Conservation (phyloP, 1,140 invertebrate genomes). For the Amyelois transitella region DNA sequence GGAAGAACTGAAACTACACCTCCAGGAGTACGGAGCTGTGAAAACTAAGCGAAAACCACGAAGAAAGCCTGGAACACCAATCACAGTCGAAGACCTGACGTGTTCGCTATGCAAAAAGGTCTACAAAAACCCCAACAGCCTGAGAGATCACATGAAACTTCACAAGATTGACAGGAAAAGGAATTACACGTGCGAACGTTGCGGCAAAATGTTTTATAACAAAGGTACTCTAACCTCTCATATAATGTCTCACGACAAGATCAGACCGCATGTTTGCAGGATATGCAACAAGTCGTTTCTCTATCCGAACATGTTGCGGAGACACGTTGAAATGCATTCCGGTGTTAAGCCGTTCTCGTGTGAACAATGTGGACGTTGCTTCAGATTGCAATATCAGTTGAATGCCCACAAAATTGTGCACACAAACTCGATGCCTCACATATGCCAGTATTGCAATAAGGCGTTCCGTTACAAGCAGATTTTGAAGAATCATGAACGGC, state of each 20-base stretch:
- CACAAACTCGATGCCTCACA: conserved; percentile 88
- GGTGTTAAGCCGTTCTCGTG: conserved; percentile 84
- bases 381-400: conserved; percentile 73
- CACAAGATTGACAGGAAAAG: conserved; percentile 44
- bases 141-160: conserved; percentile 41
- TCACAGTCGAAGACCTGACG: conserved; percentile 35
- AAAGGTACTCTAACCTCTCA: conserved; percentile 47
- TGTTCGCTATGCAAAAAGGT: conserved; percentile 48
- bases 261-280: conserved; percentile 43
- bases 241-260: conserved; percentile 46
- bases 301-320: conserved; percentile 47
- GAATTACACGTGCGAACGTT: conserved; percentile 54
- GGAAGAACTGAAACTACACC: conserved; percentile 31
- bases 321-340: conserved; percentile 78
- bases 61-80: conserved; percentile 30
- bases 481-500: conserved; percentile 79
- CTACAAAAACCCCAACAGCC: conserved; percentile 49
- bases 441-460: conserved; percentile 83
- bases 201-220: conserved; percentile 51
- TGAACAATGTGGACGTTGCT: conserved; percentile 82
- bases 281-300: conserved; percentile 52
- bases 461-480: conserved; percentile 81
- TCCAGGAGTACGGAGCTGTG: conserved; percentile 25
- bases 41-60: conserved; percentile 32
- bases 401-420: conserved; percentile 76